Percentiles rank a stretch among this genome's conserved stretches.
Evolutionary conservation across 1,140 invertebrate genomes (phyloP).

Genomic region (Ptiloglossa arizonensis): DNA sequence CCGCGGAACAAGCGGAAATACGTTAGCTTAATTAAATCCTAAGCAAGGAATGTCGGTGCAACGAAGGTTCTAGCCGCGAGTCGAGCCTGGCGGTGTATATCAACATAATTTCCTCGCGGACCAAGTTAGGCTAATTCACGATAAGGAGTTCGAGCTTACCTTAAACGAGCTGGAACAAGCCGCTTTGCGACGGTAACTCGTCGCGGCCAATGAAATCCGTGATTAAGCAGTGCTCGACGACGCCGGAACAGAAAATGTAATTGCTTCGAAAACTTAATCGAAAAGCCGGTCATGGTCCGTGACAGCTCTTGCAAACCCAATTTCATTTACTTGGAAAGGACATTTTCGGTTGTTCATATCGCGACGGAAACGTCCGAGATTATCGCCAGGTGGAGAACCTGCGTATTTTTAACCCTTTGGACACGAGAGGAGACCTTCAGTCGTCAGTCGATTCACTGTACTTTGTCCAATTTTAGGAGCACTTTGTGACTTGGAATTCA

Average conservation of each 20-base stretch:
- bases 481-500: too few relatives aligned
- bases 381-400: too few relatives aligned
- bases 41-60: constrained; percentile 7
- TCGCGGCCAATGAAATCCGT: constrained; percentile 3
- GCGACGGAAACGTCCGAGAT: too few relatives aligned
- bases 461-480: too few relatives aligned
- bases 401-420: too few relatives aligned
- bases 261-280: constrained; percentile 37
- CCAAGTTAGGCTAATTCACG: constrained; percentile 15
- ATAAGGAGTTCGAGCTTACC: background rate
- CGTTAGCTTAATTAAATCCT: constrained; percentile 15
- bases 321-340: constrained; percentile 40
- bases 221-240: constrained; percentile 18
- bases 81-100: constrained; percentile 3
- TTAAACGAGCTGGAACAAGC: constrained; percentile 30
- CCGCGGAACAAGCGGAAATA: background rate
- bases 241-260: constrained; percentile 18
- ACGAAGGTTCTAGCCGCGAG: background rate
- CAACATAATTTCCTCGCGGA: constrained; percentile 27
- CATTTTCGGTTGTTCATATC: too few relatives aligned
- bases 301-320: background rate
- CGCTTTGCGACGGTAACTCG: constrained; percentile 5
- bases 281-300: constrained; percentile 9
- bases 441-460: too few relatives aligned
- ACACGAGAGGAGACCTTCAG: too few relatives aligned